Evolutionary conservation across 2,888 invertebrate genomes (phyloP), one percentile per base, ranked within the genome.

Genomic region (Coleophora flavipennella): DNA sequence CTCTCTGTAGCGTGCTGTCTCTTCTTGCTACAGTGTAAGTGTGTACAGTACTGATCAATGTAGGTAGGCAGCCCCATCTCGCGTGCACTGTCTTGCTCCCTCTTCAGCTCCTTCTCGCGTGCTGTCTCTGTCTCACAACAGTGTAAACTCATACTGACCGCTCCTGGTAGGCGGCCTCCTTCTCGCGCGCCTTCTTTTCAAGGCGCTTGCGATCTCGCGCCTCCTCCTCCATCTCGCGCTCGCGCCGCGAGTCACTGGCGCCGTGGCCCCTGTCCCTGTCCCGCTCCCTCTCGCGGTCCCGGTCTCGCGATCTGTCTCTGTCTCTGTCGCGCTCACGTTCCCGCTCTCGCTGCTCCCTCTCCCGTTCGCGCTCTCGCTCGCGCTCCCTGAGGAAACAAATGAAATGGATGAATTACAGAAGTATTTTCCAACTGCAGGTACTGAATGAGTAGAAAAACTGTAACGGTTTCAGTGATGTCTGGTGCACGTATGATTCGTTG

Each of bases 141-240:
- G 6, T 6, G n/a, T 20, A 3, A 3, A 3, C 20, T 6, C 20
- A 3, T 6, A 20, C 20, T 29, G 86, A 81, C 76, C 94, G 85
- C 85, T 93, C 95, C 80, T 98, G 97, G 77, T 98, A 98, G n/a
- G 95, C 94, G 27, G 94, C 93, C 76, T 98, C 98, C 74, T 97
- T 97, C 67, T 98, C 97, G 9, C 96, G 80, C 0, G 97, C 93
- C 73, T 94, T 91, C 71, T 97, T 91, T 67, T 98, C 97, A 6
- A 91, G 84, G 53, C 96, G 92, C 67, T 96, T 94, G 59, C 93
- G 90, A 63, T 98, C 97, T 42, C 96, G 90, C 13, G 91, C 88
- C 71, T 98, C 97, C 61, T 98, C 97, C 66, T 97, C 97, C 51
- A 96, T 89, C 78, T 94, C 94, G 55, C 92, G 90, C 59, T 93